phyloP scores from a whole-genome alignment of 2,113 vertebrate species.

The Notiomystis cincta region DNA sequence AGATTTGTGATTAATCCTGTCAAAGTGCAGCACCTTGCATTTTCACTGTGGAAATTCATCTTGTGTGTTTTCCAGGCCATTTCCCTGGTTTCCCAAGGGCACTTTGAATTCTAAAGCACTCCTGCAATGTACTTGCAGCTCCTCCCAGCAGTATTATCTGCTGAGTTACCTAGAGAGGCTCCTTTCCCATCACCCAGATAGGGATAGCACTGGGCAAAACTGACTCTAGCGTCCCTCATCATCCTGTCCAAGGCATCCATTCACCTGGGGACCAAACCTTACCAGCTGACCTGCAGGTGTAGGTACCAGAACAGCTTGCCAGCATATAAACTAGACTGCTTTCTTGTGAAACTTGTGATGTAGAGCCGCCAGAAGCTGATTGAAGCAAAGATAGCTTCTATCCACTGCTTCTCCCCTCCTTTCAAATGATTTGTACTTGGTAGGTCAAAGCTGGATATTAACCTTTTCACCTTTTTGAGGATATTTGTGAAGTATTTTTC shows the following conservation, averaged over 20 bases:
- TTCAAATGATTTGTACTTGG: background rate
- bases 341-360: background rate
- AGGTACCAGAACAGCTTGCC: background rate
- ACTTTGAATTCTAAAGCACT: background rate
- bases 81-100: conserved; percentile 24
- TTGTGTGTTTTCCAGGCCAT: conserved; percentile 27
- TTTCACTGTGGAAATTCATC: background rate
- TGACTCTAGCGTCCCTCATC: background rate
- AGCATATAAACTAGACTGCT: background rate
- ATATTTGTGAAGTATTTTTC: background rate
- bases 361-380: background rate
- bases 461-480: background rate
- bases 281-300: background rate
- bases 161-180: background rate
- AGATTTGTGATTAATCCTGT: conserved; percentile 25
- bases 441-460: background rate
- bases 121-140: background rate
- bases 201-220: background rate
- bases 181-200: background rate
- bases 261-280: background rate
- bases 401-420: background rate
- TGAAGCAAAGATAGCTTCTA: background rate
- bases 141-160: background rate
- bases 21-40: conserved; percentile 2
- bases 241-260: background rate